Percentiles rank a stretch among this genome's conserved stretches.
These are phyloP conservation scores for Gallinago nigripennis DNA, from an alignment of 2,797 vertebrate species.

Conservation along the genomic window DNA sequence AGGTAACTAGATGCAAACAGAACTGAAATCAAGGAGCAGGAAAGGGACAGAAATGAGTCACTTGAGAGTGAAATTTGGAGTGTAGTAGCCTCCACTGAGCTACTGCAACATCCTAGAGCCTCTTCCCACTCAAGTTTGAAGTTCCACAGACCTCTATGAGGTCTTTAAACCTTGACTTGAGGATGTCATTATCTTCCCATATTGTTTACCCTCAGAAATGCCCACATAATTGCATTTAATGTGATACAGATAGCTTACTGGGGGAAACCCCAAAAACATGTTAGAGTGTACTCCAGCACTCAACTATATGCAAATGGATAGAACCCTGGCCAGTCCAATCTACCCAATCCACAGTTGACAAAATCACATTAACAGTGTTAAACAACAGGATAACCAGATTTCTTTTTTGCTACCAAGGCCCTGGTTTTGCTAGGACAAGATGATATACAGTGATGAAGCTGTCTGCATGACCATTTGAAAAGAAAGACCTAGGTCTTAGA, in stretches of 20 bases:
- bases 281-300: not conserved
- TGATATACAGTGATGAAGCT: not conserved
- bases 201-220: not conserved
- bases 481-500: not conserved
- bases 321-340: not conserved
- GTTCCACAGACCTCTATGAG: not conserved
- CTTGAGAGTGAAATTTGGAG: not conserved
- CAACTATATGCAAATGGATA: not conserved
- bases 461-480: not conserved
- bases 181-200: not conserved
- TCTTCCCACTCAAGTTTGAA: not conserved
- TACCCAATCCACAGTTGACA: not conserved
- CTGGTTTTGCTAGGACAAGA: not conserved
- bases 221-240: not conserved
- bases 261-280: not conserved
- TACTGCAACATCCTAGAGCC: not conserved
- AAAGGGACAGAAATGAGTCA: fast-evolving
- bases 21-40: not conserved
- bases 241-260: not conserved
- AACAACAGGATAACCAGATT: not conserved
- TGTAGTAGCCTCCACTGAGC: not conserved
- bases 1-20: not conserved
- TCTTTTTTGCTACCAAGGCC: not conserved
- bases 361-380: not conserved
- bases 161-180: not conserved